These are phyloP conservation scores for Antigone vipio DNA, from an alignment of 2,113 vertebrate species.

Conservation along the genomic window DNA sequence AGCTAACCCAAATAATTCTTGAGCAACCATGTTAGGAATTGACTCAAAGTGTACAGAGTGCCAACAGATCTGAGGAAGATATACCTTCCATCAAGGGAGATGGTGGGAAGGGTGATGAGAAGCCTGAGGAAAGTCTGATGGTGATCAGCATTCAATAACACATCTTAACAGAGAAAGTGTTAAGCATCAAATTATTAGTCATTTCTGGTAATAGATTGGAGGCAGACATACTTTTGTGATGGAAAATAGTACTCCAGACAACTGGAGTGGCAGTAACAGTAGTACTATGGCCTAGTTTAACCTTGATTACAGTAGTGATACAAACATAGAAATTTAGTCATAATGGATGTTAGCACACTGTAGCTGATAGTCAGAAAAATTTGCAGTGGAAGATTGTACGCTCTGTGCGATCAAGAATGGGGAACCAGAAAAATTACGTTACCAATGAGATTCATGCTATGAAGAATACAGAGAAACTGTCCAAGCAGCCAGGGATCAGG, in stretches of 20 bases:
- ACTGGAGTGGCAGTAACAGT: background rate
- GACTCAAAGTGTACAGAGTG: background rate
- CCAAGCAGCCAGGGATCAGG: no score
- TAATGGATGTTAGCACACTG: background rate
- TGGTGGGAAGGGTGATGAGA: background rate
- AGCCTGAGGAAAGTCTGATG: background rate
- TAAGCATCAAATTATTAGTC: background rate
- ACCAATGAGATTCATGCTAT: background rate
- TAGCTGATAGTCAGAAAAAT: background rate
- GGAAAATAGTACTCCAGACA: background rate
- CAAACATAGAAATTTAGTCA: background rate
- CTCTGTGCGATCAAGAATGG: background rate
- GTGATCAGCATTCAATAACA: background rate
- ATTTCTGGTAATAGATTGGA: background rate
- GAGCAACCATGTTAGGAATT: background rate
- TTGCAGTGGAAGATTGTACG: background rate
- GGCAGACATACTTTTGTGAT: background rate
- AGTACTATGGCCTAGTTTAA: background rate
- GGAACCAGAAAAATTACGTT: background rate
- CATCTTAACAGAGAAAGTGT: background rate
- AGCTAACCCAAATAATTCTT: background rate
- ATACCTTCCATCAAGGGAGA: background rate
- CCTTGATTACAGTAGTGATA: background rate
- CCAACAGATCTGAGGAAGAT: background rate
- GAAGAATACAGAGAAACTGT: background rate